Base-by-base conservation (phyloP, 2,113 vertebrate genomes). In the Grammomys surdaster region DNA sequence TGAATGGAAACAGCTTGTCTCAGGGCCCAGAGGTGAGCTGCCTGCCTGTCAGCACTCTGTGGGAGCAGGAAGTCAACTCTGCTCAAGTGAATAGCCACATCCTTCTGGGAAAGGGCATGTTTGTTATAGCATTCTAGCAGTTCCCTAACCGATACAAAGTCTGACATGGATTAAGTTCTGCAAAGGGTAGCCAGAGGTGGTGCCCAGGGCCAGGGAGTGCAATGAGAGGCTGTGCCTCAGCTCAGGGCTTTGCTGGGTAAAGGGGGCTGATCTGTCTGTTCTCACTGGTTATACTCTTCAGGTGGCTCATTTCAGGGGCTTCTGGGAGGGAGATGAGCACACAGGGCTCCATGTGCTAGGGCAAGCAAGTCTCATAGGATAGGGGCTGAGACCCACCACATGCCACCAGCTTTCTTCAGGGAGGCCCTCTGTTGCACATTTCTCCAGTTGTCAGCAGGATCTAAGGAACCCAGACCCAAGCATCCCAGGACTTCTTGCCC, bases 141-240 rank as follows among this genome's bases (percentile, higher is more conserved):
- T 11, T 4, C 1, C 0, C 91, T 63, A 5, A 46, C 31, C 4
- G 36, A 67, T 65, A 33, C 60, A 48, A 48, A 67, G 63, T 13
- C 60, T 86, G 63, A 67, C 0, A 9, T 3, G 36, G 67, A 3
- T 12, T 40, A 33, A 14, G 36, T 13, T n/a, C 33, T 28, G 20
- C 1, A 2, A 51, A 46, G 33, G 0, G 43, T 5, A 26, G 31
- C 31, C 5, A 0, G 9, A 48, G 16, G 14, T 3, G 13, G 58
- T n/a, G 1, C 1, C 2, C 0, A 10, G 54, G 81, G 26, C 1
- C 56, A 0, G 2, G 19, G 7, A 1, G 4, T 28, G 26, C 7
- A 4, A 4, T 48, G 33, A 6, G n/a, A 19, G 72, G 33, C 36
- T 33, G 65, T 5, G 16, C 43, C 14, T 20, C 1, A 10, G 73